Base-by-base conservation (phyloP, 92 coral and sea anemone genomes). In the Phenganax marumi region DNA sequence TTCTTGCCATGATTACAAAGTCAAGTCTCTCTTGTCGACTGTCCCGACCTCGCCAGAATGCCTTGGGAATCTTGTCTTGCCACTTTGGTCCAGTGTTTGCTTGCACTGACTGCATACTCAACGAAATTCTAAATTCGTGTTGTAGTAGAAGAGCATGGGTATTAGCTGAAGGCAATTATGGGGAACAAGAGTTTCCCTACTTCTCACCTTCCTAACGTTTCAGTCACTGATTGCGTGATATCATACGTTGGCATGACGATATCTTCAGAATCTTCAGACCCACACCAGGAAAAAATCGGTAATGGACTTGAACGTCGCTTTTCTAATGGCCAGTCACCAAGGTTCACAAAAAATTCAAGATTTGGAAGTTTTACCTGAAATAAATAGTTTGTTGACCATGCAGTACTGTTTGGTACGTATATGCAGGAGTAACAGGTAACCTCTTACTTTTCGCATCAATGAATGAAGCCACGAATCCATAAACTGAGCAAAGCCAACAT, bases 191-290 rank as follows among this genome's bases (percentile, higher is more conserved):
- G 11, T 23, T 2, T 46, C 50, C 18, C 17, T 21, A 49, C 8
- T 18, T 52, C 77, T 25, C 52, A 93, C 98, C 98, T 91, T 82
- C 98, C 98, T 93, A 95, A 87, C 8, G 97, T 89, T 76, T 95
- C 98, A 21, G 93, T 86, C 43, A 92, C 91, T 47, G 98, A 89
- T 61, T 95, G 97, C 51, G 98, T 95, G 43, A 95, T 79, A 53
- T 95, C 98, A 88, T 95, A 95, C 0, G 98, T 95, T 76, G 98
- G 98, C 98, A 95, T 95, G 73, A 95, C 93, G 69, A 95, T 87
- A 79, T 95, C 98, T 14, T 89, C 85, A 48, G 98, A 90, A 24
- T 93, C 97, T 50, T 92, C 98, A 51, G 98, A 95, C 10, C 98
- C 98, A 85, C 98, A 95, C 98, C 98, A 95, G 3, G 98, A 95